phyloP scores from a whole-genome alignment of 2,888 invertebrate species.

The Selenia dentaria region DNA sequence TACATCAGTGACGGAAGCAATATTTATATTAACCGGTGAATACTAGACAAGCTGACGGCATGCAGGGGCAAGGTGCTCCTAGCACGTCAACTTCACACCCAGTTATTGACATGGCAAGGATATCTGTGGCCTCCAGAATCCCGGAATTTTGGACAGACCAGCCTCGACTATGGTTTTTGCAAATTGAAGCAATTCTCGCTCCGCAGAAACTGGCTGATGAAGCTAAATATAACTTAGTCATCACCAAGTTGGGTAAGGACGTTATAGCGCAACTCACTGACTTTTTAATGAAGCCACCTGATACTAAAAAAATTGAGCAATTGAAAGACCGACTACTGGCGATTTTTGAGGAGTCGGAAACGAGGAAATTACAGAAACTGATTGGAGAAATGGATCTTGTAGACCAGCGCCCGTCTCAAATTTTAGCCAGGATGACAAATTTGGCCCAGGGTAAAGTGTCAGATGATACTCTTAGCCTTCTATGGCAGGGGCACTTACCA shows the following conservation, averaged over 20 bases:
- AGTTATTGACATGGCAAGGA: too few relatives aligned
- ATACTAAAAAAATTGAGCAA: slow-evolving; percentile 17
- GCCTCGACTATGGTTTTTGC: too few relatives aligned
- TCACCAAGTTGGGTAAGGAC: neutral
- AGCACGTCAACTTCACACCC: too few relatives aligned
- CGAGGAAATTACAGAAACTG: too few relatives aligned
- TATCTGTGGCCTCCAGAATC: too few relatives aligned
- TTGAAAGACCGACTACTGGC: slow-evolving; percentile 14
- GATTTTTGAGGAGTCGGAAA: slow-evolving; percentile 23
- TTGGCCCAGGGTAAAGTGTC: slow-evolving; percentile 16
- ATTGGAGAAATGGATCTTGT: slow-evolving; percentile 25
- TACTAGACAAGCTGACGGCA: too few relatives aligned
- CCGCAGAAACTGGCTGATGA: too few relatives aligned
- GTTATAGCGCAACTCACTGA: neutral
- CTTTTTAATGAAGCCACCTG: slow-evolving; percentile 19
- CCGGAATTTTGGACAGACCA: too few relatives aligned
- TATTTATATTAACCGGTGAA: too few relatives aligned
- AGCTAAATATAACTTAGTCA: neutral
- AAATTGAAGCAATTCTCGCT: too few relatives aligned
- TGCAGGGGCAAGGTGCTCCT: too few relatives aligned
- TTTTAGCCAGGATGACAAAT: slow-evolving; percentile 26
- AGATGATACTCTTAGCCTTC: slow-evolving; percentile 8
- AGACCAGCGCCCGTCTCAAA: slow-evolving; percentile 24
- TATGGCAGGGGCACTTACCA: slow-evolving; percentile 20
- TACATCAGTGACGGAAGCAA: too few relatives aligned